Conservation (phyloP, 2,888 invertebrate genomes). For the Trichogramma evanescens region DNA sequence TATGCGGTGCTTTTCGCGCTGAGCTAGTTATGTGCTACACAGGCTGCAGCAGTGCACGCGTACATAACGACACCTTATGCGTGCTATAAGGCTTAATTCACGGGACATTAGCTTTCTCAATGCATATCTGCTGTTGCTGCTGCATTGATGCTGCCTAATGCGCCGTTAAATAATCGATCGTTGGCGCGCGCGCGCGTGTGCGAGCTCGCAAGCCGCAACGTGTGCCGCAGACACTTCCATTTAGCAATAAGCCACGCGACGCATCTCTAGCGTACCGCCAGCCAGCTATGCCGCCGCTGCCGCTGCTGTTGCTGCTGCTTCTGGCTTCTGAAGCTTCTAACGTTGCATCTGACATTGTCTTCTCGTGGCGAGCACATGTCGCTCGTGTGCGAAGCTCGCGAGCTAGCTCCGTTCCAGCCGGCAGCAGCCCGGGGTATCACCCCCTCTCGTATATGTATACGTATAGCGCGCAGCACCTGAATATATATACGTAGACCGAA, state of each 20-base stretch:
- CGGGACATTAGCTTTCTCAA: slow-evolving; percentile 4
- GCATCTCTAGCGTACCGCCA: background rate
- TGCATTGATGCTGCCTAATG: slow-evolving; percentile 11
- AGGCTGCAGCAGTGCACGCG: no score
- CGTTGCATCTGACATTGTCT: slow-evolving; percentile 12
- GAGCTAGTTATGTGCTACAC: no score
- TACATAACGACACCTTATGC: no score
- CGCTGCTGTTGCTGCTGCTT: background rate
- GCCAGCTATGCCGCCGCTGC: background rate
- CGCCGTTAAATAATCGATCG: slow-evolving; percentile 17
- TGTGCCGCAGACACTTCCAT: slow-evolving; percentile 19
- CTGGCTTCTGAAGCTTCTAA: background rate
- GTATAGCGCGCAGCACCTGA: no score
- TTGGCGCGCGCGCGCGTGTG: background rate
- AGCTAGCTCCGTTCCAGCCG: background rate
- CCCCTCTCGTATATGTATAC: no score
- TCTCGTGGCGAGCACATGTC: background rate
- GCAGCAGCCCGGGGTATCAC: no score
- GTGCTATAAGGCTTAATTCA: background rate
- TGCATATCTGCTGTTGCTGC: background rate
- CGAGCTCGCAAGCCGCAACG: background rate
- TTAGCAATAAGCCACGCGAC: slow-evolving; percentile 16
- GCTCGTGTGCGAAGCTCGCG: background rate
- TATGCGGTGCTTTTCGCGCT: no score
- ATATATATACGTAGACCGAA: no score